A percentile compares a stretch with the other conserved stretches of the same genome.
phyloP scores from a whole-genome alignment of 2,888 invertebrate genomes.

The Koerneria pararmatus region DNA sequence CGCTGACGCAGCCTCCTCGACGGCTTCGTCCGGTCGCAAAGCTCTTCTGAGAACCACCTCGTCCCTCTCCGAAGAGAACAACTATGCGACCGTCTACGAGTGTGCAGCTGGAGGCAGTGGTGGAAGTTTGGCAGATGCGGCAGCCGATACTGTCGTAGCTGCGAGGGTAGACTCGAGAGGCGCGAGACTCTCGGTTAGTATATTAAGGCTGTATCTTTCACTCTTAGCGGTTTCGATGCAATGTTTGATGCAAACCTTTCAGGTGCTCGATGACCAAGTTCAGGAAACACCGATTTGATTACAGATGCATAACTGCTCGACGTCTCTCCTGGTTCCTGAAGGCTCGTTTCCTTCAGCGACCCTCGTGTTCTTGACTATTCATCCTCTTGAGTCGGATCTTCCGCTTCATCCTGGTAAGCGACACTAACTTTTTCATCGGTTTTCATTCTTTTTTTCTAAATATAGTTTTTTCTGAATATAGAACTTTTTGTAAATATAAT shows the following conservation, averaged over 20 bases:
- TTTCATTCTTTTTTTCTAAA: too few species aligned
- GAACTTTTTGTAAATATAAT: too few species aligned
- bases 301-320: constrained; percentile 12
- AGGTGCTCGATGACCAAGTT: too few species aligned
- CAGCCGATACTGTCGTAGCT: neutral
- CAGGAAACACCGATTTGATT: too few species aligned
- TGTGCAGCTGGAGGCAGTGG: too few species aligned
- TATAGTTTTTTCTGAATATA: too few species aligned
- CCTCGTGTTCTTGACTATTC: neutral
- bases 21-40: constrained; percentile 5
- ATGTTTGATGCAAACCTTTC: neutral
- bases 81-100: constrained; percentile 20
- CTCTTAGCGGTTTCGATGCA: neutral
- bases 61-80: constrained; percentile 13
- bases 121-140: neutral
- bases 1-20: constrained; percentile 10
- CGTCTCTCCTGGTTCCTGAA: neutral
- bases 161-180: constrained; percentile 13
- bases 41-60: constrained; percentile 9
- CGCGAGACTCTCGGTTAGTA: constrained; percentile 7
- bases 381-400: neutral
- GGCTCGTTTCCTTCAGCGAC: neutral
- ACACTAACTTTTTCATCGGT: too few species aligned
- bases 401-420: neutral
- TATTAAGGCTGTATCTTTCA: neutral